These are phyloP conservation scores for Coreoperca whiteheadi DNA, from an alignment of 2,113 vertebrate species.

Conservation along the genomic window DNA sequence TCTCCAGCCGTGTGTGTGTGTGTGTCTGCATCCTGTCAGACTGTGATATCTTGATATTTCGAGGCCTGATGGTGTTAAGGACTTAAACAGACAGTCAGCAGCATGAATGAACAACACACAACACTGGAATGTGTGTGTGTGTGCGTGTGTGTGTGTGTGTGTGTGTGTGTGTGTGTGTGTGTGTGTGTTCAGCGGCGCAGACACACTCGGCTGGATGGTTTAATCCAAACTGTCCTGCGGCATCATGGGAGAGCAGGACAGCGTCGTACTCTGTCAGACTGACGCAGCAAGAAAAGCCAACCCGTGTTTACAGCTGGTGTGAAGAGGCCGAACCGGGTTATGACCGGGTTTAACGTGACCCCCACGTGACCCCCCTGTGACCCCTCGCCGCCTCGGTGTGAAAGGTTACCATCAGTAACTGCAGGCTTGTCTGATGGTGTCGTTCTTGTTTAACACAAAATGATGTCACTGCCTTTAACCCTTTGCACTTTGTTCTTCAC, in stretches of 20 bases:
- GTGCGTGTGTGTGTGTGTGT: not conserved
- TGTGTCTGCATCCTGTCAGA: constrained; percentile 23
- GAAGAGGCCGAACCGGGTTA: not conserved
- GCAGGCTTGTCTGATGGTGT: not conserved
- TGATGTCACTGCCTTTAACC: not conserved
- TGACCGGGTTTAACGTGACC: not conserved
- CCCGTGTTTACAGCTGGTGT: not conserved
- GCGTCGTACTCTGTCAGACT: not conserved
- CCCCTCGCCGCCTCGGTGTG: not conserved
- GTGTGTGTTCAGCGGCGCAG: not conserved
- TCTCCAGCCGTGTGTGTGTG: not conserved
- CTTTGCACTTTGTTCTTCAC: too few relatives aligned
- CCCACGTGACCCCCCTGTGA: not conserved
- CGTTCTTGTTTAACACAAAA: not conserved
- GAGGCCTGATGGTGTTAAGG: constrained; percentile 22
- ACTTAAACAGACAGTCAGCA: constrained; percentile 31
- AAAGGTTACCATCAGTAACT: not conserved
- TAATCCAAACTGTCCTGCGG: not conserved
- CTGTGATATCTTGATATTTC: constrained; percentile 35
- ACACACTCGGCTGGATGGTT: not conserved
- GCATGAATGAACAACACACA: constrained; percentile 48
- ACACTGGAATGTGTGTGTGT: not conserved
- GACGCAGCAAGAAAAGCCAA: not conserved
- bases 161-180: not conserved
- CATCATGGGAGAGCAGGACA: not conserved